Evolutionary conservation across 2,797 vertebrate genomes (phyloP).

Genomic region (Pseudochirops corinnae): DNA sequence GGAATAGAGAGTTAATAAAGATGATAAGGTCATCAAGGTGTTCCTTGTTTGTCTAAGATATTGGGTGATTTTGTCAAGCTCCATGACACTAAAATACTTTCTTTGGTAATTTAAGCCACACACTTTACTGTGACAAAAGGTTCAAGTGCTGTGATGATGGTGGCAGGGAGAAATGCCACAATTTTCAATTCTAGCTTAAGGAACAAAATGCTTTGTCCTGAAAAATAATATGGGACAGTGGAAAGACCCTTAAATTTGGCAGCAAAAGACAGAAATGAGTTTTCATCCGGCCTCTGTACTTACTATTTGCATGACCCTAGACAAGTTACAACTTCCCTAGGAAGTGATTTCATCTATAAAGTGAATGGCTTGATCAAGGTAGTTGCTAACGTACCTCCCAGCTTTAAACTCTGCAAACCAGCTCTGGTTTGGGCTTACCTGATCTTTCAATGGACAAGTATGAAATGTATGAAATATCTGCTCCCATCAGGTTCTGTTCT

Average conservation of each 20-base stretch:
- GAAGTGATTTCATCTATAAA: neutral
- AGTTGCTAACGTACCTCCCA: neutral
- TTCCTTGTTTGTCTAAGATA: neutral
- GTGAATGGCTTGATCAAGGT: neutral
- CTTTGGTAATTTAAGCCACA: neutral
- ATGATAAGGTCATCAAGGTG: neutral
- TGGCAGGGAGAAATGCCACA: neutral
- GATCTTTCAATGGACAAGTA: neutral
- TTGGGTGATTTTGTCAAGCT: neutral
- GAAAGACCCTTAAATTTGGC: neutral
- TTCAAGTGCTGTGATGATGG: neutral
- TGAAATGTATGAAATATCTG: neutral
- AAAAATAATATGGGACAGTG: neutral
- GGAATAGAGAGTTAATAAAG: neutral
- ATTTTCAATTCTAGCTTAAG: neutral
- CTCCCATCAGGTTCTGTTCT: neutral
- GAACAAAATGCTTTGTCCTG: neutral
- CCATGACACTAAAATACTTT: neutral
- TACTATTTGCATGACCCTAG: neutral
- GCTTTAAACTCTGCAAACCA: neutral
- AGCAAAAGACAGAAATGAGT: neutral
- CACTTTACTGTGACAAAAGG: neutral
- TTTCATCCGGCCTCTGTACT: neutral
- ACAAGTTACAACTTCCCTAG: neutral
- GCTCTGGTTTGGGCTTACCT: neutral